A percentile compares a stretch with the other conserved stretches of the same genome.
Conservation (phyloP, 2,113 vertebrate genomes). For the Ranitomeya imitator region DNA sequence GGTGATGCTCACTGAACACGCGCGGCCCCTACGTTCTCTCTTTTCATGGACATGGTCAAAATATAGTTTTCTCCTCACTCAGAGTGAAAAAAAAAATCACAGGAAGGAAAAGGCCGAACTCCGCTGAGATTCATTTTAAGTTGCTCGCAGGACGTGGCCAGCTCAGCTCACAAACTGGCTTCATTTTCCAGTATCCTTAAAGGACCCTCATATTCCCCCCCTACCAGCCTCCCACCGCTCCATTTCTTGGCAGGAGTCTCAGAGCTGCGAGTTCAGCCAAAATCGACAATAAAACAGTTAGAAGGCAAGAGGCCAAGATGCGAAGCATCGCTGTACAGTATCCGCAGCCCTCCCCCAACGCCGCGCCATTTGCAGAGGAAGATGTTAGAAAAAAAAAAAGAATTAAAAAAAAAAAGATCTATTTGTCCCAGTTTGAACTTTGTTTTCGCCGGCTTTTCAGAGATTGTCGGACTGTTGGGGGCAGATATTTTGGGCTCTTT, state of each 20-base stretch:
- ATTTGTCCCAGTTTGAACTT: constrained; percentile 55
- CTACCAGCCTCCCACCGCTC: constrained; percentile 47
- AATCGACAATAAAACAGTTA: constrained; percentile 91
- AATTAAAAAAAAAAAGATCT: not conserved
- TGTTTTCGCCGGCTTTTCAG: constrained; percentile 31
- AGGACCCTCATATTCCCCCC: constrained; percentile 77
- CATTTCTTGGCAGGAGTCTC: constrained; percentile 69
- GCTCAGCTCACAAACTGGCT: constrained; percentile 80
- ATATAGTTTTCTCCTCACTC: constrained; percentile 68
- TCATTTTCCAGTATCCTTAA: constrained; percentile 80
- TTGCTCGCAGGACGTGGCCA: constrained; percentile 76
- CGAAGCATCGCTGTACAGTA: constrained; percentile 72
- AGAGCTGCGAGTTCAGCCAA: constrained; percentile 90
- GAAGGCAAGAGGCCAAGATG: constrained; percentile 85
- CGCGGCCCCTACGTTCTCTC: not conserved
- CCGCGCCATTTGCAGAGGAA: constrained; percentile 34
- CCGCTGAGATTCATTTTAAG: constrained; percentile 77
- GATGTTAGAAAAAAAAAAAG: constrained; percentile 43
- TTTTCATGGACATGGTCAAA: constrained; percentile 66
- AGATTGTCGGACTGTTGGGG: constrained; percentile 26
- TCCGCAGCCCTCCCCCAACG: constrained; percentile 64
- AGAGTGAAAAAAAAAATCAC: constrained; percentile 72
- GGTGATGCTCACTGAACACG: too few relatives aligned
- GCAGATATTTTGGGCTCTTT: constrained; percentile 50
- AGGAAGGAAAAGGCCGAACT: constrained; percentile 77